A percentile compares a stretch with the other conserved stretches of the same genome.
Conservation (phyloP, 2,113 vertebrate genomes). For the Pluvialis apricaria region DNA sequence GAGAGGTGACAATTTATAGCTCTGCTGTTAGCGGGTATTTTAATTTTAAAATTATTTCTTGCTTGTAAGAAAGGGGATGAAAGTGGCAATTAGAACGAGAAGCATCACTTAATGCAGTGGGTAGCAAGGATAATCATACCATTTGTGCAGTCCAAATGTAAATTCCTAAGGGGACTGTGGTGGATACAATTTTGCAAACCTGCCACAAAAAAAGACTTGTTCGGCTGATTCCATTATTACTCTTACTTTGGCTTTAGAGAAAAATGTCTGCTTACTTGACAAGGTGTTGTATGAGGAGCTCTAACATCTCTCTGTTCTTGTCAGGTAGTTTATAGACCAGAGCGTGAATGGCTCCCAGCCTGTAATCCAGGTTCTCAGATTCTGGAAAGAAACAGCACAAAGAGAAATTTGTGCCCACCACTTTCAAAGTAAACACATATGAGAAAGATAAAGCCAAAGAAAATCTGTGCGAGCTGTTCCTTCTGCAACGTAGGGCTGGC, state of each 20-base stretch:
- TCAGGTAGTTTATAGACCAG: conserved; percentile 92
- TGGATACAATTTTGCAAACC: background rate
- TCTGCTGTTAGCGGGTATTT: background rate
- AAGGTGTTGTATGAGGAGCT: conserved; percentile 89
- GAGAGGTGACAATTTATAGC: background rate
- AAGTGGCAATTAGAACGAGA: background rate
- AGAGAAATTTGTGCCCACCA: background rate
- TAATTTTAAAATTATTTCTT: background rate
- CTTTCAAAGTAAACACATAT: background rate
- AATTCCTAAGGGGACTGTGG: background rate
- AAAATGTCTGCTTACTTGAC: conserved; percentile 80
- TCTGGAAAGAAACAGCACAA: conserved; percentile 72
- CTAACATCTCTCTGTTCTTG: conserved; percentile 91
- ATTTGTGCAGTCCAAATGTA: background rate
- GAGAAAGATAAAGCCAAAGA: background rate
- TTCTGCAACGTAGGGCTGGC: background rate
- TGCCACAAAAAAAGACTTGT: background rate
- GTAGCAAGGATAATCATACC: background rate
- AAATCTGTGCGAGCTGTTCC: background rate
- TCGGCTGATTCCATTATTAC: background rate
- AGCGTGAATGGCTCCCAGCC: conserved; percentile 90
- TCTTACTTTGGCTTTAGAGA: background rate
- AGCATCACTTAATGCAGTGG: background rate
- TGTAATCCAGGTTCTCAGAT: conserved; percentile 90
- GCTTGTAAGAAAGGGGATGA: background rate